These are phyloP conservation scores for Dugesia japonica DNA, from an alignment of 2,888 invertebrate genomes.

Conservation along the genomic window DNA sequence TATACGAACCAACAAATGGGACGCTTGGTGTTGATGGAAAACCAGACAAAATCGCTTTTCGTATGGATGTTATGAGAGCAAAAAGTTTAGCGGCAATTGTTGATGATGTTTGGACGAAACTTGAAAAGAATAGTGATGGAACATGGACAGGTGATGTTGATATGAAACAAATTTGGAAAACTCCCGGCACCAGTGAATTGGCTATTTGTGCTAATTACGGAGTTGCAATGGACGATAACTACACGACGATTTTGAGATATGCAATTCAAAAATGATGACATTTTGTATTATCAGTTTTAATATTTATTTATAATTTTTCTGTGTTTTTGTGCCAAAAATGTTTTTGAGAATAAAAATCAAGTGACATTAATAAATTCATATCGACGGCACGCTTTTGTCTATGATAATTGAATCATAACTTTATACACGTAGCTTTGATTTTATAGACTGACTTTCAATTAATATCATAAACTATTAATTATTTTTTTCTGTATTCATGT, in stretches of 20 bases:
- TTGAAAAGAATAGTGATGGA: constrained; percentile 39
- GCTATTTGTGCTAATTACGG: constrained; percentile 44
- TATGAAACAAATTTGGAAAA: constrained; percentile 40
- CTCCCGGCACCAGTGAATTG: constrained; percentile 41
- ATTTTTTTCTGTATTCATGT: background rate
- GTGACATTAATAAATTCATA: background rate
- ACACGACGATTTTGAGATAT: background rate
- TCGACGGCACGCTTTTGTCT: background rate
- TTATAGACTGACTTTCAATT: constrained; percentile 13
- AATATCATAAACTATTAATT: background rate
- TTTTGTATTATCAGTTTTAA: background rate
- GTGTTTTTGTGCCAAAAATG: no score
- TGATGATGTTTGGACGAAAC: constrained; percentile 45
- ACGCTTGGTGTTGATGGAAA: constrained; percentile 37
- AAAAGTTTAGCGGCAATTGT: constrained; percentile 45
- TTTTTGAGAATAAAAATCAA: no score
- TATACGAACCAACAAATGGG: constrained; percentile 41
- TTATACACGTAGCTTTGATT: constrained; percentile 6
- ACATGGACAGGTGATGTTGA: constrained; percentile 43
- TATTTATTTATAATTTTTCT: no score
- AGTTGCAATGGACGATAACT: background rate
- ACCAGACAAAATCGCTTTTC: constrained; percentile 25
- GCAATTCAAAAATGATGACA: background rate
- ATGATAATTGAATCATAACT: background rate
- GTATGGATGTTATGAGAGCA: constrained; percentile 42